Base-by-base conservation (phyloP, 2,888 invertebrate genomes). In the Ecdyonurus torrentis region DNA sequence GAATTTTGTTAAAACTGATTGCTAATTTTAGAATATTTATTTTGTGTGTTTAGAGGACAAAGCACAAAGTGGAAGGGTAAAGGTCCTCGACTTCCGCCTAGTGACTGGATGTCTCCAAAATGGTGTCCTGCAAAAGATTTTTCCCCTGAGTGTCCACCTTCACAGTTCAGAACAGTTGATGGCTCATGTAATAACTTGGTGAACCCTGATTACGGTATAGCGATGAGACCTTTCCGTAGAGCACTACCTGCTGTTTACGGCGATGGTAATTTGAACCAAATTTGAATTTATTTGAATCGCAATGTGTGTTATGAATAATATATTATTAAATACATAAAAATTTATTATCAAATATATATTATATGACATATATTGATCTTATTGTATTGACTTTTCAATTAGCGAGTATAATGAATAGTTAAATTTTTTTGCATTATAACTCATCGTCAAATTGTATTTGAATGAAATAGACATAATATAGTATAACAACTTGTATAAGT, bases 101-200 rank as follows among this genome's bases (percentile, higher is more conserved):
- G 7, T 20, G 23, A 58, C 37, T 61, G 59, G 37, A 60, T 66
- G 61, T 55, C 63, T 60, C 19, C 25, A 7, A 5, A 55, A 55
- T 55, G 55, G 55, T 55, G 55, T 55, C 55, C 55, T 53, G 20
- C 15, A 20, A 20, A 25, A 10, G 23, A 24, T 37, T 23, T 20
- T 37, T 25, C 25, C n/a, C 23, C 23, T 20, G 66, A 66, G 3
- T 68, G 68, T 63, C 62, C 62, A 3, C 60, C 65, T 22, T 69
- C 64, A 64, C 71, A 71, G 68, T 91, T 85, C 72, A 76, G 91
- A 20, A 79, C 78, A 0, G 77, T 81, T 52, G 84, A 89, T 68
- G 92, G 91, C 0, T 81, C 81, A 2, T 92, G 92, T 72, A 92
- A 92, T 71, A 89, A 87, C 72, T 72, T 84, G 64, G 69, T 76